Percentiles rank a stretch among this genome's conserved stretches.
phyloP scores from a whole-genome alignment of 2,797 vertebrate genomes.

The Phalloptychus januarius region DNA sequence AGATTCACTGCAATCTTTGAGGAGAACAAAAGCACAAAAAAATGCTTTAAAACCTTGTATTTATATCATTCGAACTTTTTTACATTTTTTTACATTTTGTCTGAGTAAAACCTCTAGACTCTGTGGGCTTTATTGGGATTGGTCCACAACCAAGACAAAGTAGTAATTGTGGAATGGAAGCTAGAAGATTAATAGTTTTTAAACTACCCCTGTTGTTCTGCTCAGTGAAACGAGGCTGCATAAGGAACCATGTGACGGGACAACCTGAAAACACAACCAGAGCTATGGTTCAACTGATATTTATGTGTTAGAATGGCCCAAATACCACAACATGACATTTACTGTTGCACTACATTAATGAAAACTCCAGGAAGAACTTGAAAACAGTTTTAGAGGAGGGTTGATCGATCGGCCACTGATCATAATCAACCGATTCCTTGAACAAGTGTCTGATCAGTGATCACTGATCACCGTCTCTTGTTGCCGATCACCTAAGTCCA shows the following conservation, averaged over 20 bases:
- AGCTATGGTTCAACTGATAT: neutral
- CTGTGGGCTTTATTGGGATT: neutral
- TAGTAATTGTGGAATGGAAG: neutral
- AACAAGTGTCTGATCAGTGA: too few relatives aligned
- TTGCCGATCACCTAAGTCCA: too few relatives aligned
- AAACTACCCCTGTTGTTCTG: neutral
- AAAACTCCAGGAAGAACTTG: neutral
- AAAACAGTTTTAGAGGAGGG: neutral
- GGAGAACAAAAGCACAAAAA: slow-evolving; percentile 20
- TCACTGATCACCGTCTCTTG: too few relatives aligned
- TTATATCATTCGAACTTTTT: neutral
- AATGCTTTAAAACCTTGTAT: neutral
- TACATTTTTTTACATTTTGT: neutral
- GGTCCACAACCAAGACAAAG: neutral
- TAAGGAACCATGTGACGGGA: neutral
- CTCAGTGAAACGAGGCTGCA: neutral
- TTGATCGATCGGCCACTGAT: too few relatives aligned
- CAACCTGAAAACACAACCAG: neutral
- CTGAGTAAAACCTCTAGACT: neutral
- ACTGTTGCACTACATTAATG: neutral
- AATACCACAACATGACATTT: neutral
- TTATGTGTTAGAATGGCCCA: neutral
- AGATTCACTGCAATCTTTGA: slow-evolving; percentile 29
- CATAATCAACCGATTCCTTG: too few relatives aligned
- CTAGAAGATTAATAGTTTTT: neutral